Evolutionary conservation across 1,140 invertebrate species (phyloP).

Genomic region (Zaprionus inermis): DNA sequence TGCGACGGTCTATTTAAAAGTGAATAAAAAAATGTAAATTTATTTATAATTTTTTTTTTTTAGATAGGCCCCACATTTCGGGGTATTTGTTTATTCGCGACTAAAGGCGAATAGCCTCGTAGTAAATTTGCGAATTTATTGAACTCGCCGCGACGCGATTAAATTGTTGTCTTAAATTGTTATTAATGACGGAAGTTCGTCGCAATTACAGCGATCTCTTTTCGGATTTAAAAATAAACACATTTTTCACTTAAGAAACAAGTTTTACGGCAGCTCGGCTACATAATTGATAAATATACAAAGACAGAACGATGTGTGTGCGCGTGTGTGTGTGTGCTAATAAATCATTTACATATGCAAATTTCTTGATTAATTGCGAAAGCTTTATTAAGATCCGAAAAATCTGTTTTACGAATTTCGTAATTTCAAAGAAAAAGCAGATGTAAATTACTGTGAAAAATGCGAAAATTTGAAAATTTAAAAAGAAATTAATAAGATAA

Average conservation of each 20-base stretch:
- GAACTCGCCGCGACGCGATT: neutral
- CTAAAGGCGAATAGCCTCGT: neutral
- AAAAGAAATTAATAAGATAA: neutral
- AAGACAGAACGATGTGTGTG: neutral
- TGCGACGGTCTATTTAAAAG: neutral
- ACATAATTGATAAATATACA: conserved; percentile 3
- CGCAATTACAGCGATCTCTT: neutral
- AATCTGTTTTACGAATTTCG: neutral
- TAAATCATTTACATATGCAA: conserved; percentile 6
- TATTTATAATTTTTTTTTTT: neutral
- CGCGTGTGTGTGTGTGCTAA: neutral
- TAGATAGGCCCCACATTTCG: neutral
- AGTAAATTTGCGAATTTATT: neutral
- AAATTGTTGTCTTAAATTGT: conserved; percentile 3
- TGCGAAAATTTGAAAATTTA: neutral
- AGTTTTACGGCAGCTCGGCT: neutral
- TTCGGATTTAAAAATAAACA: conserved; percentile 10
- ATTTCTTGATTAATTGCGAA: conserved; percentile 7
- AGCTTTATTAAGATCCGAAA: neutral
- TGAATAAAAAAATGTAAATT: conserved; percentile 4
- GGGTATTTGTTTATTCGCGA: neutral
- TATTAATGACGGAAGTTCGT: neutral
- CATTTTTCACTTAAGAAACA: conserved; percentile 14
- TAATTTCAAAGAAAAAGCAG: conserved; percentile 2
- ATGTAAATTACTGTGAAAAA: neutral